These are phyloP conservation scores for Zaprionus bogoriensis DNA, from an alignment of 2,888 invertebrate genomes.

Conservation along the genomic window DNA sequence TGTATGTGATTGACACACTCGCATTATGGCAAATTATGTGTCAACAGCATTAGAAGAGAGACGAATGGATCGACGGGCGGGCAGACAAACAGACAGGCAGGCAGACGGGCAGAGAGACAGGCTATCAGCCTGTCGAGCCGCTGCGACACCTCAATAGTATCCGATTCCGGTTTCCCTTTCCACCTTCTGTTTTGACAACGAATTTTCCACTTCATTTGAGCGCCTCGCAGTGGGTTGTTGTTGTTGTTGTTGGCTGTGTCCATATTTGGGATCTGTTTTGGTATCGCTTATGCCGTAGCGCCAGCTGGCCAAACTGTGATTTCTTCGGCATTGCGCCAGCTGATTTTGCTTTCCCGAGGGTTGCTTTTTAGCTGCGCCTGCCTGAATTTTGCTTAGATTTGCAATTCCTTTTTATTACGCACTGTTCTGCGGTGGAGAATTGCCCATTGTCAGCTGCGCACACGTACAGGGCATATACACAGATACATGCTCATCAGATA, in stretches of 20 bases:
- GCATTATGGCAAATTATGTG: conserved; percentile 60
- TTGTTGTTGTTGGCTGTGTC: conserved; percentile 5
- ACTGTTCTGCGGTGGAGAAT: no score
- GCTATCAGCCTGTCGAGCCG: no score
- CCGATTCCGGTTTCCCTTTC: conserved; percentile 1
- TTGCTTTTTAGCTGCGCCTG: conserved; percentile 5
- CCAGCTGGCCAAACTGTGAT: conserved; percentile 15
- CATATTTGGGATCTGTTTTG: conserved; percentile 5
- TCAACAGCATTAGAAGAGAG: conserved; percentile 25
- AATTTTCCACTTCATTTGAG: conserved; percentile 72
- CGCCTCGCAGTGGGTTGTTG: not conserved
- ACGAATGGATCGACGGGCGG: not conserved
- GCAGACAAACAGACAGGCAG: not conserved
- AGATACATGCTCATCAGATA: not conserved
- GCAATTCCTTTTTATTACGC: conserved; percentile 24
- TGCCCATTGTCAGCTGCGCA: not conserved
- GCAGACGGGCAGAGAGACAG: not conserved
- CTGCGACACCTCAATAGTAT: conserved; percentile 26
- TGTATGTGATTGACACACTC: conserved; percentile 47
- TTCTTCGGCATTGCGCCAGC: not conserved
- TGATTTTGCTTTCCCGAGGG: conserved; percentile 1
- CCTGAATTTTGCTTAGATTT: conserved; percentile 28
- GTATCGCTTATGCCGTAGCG: conserved; percentile 7
- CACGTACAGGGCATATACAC: not conserved
- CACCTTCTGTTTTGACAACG: conserved; percentile 55